Conservation (phyloP, 2,888 invertebrate genomes). For the Cryptocephalus primarius region DNA sequence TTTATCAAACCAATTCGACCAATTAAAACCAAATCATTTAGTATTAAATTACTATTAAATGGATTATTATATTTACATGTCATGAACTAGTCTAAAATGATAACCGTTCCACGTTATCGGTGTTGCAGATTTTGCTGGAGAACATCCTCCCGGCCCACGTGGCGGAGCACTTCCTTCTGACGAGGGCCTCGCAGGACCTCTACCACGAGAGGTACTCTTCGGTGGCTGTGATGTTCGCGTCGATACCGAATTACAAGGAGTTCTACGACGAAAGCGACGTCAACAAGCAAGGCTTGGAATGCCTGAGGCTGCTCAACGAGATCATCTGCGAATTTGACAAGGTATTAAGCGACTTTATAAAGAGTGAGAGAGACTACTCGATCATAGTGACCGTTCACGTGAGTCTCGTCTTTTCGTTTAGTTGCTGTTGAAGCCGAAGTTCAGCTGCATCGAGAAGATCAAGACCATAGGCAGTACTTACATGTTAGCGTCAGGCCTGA, state of each 20-base stretch:
- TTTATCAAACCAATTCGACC: too few species aligned
- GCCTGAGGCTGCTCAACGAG: slow-evolving; percentile 86
- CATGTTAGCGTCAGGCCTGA: slow-evolving; percentile 91
- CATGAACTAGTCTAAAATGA: too few species aligned
- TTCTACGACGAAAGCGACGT: slow-evolving; percentile 96
- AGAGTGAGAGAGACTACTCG: too few species aligned
- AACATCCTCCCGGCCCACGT: slow-evolving; percentile 96
- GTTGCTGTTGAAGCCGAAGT: slow-evolving; percentile 86
- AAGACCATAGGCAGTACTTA: slow-evolving; percentile 98
- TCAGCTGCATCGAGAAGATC: slow-evolving; percentile 94
- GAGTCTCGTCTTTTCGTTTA: slow-evolving; percentile 32
- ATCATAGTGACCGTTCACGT: too few species aligned
- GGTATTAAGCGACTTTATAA: too few species aligned
- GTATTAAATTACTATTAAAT: too few species aligned
- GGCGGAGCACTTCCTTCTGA: slow-evolving; percentile 82
- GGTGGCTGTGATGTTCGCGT: slow-evolving; percentile 97
- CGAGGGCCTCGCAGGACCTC: slow-evolving; percentile 67
- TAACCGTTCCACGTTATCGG: too few species aligned
- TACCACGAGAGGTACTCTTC: slow-evolving; percentile 91
- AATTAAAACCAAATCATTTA: too few species aligned
- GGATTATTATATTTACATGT: too few species aligned
- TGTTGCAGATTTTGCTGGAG: slow-evolving; percentile 68
- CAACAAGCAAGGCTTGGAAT: slow-evolving; percentile 91
- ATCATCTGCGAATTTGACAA: slow-evolving; percentile 98
- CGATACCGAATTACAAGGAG: slow-evolving; percentile 95